Evolutionary conservation across 64 coral and sea anemone species (phyloP), one percentile per base, ranked within the genome.

Genomic region (Dendrophyllia cribrosa): DNA sequence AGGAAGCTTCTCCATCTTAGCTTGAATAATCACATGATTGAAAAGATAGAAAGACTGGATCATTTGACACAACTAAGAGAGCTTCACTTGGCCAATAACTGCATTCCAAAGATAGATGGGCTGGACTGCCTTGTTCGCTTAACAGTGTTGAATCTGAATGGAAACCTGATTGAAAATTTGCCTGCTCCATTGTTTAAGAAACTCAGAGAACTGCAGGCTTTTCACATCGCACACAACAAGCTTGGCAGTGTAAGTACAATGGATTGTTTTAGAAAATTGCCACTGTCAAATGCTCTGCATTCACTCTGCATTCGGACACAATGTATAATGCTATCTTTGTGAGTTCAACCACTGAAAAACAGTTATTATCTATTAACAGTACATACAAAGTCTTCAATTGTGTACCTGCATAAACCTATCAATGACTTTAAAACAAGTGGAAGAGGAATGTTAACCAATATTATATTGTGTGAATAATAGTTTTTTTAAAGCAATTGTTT

Each of bases 11-110:
- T 85, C 83, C 48, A 75, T 12, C 75, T 99, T 13, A 92, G 85
- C 87, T 88, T 99, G n/a, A 99, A 95, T 45, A 96, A 91, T 62
- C 95, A 99, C 77, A 94, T 96, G 78, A 99, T 99, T 67, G 94
- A 91, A 71, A 99, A 99, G 66, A 96, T 99, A 23, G 94, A 99
- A 78, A 99, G 90, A 77, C 88, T 99, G 70, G 97, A 99, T 9
- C 68, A 93, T 49, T 70, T 99, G 14, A 94, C 88, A 2, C 91
- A 92, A 34, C 71, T 99, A 9, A 86, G 88, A 88, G 97, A 99
- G 74, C 94, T 99, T 20, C 95, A 99, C 47, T 85, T 99, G 48
- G 86, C 94, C 76, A 96, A 88, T 50, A 99, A 99, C 85, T 69
- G 83, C 52, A 96, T 99, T 17, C 72, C 88, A 85, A 93, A 84